Conservation (phyloP, 30 jellyfish, hydroid and myxozoan genomes). For the Nemopilema nomurai region DNA sequence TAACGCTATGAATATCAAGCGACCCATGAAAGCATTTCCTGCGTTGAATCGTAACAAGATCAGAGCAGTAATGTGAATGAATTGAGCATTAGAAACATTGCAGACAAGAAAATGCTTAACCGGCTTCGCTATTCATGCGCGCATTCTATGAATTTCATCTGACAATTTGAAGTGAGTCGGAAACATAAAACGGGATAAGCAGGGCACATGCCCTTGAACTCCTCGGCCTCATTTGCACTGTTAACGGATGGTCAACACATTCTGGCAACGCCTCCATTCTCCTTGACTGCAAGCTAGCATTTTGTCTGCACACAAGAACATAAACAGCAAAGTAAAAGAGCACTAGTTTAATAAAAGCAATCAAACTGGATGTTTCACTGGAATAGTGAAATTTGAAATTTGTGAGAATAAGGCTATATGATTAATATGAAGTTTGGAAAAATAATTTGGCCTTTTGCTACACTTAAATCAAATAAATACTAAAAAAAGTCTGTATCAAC, state of each 20-base stretch:
- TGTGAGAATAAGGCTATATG: no score
- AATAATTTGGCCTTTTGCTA: no score
- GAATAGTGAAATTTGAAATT: no score
- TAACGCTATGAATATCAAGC: neutral
- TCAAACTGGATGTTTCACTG: no score
- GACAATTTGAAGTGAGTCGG: slow-evolving; percentile 17
- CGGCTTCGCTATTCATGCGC: neutral
- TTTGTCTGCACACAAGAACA: no score
- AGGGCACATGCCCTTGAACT: slow-evolving; percentile 1
- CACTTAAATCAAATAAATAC: no score
- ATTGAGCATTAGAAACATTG: neutral
- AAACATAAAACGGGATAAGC: slow-evolving; percentile 1
- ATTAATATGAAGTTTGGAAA: no score
- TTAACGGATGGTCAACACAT: neutral
- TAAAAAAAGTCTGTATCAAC: no score
- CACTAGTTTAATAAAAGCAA: no score
- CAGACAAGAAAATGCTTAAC: neutral
- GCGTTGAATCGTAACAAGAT: slow-evolving; percentile 20
- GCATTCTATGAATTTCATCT: neutral
- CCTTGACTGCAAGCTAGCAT: no score
- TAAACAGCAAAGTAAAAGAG: no score
- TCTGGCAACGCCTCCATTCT: no score
- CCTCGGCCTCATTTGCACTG: neutral
- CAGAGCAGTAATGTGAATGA: neutral
- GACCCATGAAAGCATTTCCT: slow-evolving; percentile 11